Evolutionary conservation across 2,888 invertebrate species (phyloP).

Genomic region (Rhopalosiphum nymphaeae): DNA sequence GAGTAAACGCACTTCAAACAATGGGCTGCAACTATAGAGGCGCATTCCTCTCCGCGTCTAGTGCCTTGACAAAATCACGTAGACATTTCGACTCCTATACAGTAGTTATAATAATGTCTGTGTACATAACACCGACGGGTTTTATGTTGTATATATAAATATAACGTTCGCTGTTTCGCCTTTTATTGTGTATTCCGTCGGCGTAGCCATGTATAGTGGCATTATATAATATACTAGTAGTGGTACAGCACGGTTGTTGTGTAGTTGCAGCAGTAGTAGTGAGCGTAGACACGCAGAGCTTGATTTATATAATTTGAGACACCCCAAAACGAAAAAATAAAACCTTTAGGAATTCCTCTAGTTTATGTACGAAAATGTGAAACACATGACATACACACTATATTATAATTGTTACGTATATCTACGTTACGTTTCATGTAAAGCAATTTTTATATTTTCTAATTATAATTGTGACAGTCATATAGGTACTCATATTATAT

Average conservation of each 20-base stretch:
- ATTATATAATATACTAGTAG: not conserved
- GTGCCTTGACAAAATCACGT: slow-evolving; percentile 18
- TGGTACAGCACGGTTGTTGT: not conserved
- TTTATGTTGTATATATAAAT: not conserved
- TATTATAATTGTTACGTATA: not conserved
- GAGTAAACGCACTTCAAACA: slow-evolving; percentile 15
- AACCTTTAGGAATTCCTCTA: not conserved
- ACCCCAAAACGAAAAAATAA: not conserved
- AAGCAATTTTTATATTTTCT: not conserved
- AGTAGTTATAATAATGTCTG: slow-evolving; percentile 32
- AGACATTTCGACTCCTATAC: slow-evolving; percentile 20
- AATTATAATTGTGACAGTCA: not conserved
- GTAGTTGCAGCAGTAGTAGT: not conserved
- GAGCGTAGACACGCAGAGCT: slow-evolving; percentile 2
- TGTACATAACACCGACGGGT: not conserved
- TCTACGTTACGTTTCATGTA: not conserved
- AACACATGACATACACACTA: not conserved
- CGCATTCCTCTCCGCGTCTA: not conserved
- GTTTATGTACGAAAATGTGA: not conserved
- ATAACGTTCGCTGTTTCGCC: not conserved
- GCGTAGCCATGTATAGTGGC: not conserved
- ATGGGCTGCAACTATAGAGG: not conserved
- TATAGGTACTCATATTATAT: not conserved
- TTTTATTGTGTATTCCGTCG: slow-evolving; percentile 26
- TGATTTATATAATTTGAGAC: slow-evolving; percentile 13